A percentile compares a stretch with the other conserved stretches of the same genome.
Conservation (phyloP, 2,797 vertebrate species). For the Lagocephalus sceleratus region DNA sequence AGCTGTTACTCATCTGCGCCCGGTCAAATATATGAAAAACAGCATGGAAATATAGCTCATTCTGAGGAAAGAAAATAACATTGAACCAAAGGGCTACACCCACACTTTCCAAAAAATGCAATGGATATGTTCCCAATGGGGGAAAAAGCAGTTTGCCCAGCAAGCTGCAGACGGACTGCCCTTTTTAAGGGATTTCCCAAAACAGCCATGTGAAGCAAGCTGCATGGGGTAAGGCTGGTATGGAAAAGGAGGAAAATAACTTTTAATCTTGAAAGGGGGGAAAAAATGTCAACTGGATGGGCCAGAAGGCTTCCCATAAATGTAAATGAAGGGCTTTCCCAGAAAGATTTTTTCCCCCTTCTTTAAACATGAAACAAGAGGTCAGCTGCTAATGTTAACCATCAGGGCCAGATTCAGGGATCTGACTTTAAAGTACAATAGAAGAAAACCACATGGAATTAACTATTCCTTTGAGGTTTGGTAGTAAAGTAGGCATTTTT, state of each 20-base stretch:
- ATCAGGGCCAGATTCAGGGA: slow-evolving; percentile 45
- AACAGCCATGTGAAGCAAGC: slow-evolving; percentile 60
- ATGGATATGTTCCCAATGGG: slow-evolving; percentile 65
- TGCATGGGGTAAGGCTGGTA: slow-evolving; percentile 51
- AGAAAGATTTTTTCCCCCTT: slow-evolving; percentile 61
- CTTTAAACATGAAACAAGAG: slow-evolving; percentile 58
- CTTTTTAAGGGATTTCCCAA: slow-evolving; percentile 74
- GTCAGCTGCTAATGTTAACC: slow-evolving; percentile 69
- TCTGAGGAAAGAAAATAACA: slow-evolving; percentile 61
- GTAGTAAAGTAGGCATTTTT: slow-evolving; percentile 25
- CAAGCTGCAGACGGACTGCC: slow-evolving; percentile 60
- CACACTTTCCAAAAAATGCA: slow-evolving; percentile 73
- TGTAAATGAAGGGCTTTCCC: slow-evolving; percentile 77
- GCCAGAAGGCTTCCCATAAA: slow-evolving; percentile 76
- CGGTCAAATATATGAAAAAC: slow-evolving; percentile 48
- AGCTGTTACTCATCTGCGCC: slow-evolving; percentile 46
- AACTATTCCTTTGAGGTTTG: slow-evolving; percentile 38
- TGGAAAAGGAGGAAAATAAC: slow-evolving; percentile 57
- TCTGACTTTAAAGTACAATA: slow-evolving; percentile 40
- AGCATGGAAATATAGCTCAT: slow-evolving; percentile 51
- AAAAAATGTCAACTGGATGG: slow-evolving; percentile 50
- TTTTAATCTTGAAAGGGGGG: slow-evolving; percentile 55
- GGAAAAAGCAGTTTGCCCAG: slow-evolving; percentile 58
- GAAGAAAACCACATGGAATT: slow-evolving; percentile 35
- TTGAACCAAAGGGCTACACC: slow-evolving; percentile 63